Base-by-base conservation (phyloP, 2,888 invertebrate species). In the Aleiodes alternator region DNA sequence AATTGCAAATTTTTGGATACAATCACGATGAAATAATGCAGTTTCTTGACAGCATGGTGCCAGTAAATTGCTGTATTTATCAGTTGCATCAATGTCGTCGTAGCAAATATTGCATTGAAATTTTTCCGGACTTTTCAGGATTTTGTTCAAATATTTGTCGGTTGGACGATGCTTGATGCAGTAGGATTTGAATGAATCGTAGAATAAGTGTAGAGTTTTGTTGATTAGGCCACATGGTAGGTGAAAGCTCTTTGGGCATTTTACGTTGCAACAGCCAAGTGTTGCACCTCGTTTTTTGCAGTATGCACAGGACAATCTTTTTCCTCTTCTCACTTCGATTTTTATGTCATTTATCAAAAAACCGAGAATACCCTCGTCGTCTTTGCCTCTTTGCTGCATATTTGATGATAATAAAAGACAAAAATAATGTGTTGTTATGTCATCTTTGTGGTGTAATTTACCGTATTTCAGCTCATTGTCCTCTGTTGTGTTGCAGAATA, bases 41-140 rank as follows among this genome's bases (percentile, higher is more conserved):
- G 94, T 94, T 34, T 92, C 91, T 3, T 92, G 92, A 81, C 96
- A 96, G 87, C 96, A 96, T 0, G 95, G 94, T 0, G 95, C 93
- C 91, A 93, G 93, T 38, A 96, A 90, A 0, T 93, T 92, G 1
- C 90, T 87, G 56, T 85, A 80, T 48, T 66, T 72, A 75, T 88
- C 91, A 38, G 90, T 90, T 0, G 90, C 90, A 0, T 90, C 86
- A 1, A 94, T 92, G 0, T 82, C 80, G 0, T 93, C 93, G 79
- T 93, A 93, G 86, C 96, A 96, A 68, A 96, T 95, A 8, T 92
- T 91, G 84, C 96, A 96, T 43, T 43, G 43, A 3, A 43, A 43
- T 43, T 5, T 43, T 43, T 0, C 85, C 80, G 51, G 86, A 80
- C 51, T 85, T 85, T 1, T 85, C 84, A n/a, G 85, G 83, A n/a